These are phyloP conservation scores for Petrophora chlorosata DNA, from an alignment of 2,888 invertebrate species.

Conservation along the genomic window DNA sequence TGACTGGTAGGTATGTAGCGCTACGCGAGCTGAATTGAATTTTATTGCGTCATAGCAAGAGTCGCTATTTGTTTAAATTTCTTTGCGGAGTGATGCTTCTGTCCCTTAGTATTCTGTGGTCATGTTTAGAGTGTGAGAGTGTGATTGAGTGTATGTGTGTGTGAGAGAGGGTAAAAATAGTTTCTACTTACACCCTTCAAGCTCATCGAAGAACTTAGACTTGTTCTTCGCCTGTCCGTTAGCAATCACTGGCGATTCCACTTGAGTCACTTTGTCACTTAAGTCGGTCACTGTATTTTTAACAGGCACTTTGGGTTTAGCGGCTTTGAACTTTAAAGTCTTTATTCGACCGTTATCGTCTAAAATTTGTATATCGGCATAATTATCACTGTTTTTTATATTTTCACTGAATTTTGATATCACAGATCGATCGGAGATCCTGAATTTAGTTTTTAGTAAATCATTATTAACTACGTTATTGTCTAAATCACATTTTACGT, in stretches of 20 bases:
- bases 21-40: too few relatives aligned
- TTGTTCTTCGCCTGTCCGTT: conserved; percentile 47
- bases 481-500: conserved; percentile 42
- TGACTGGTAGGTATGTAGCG: too few relatives aligned
- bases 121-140: too few relatives aligned
- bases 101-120: too few relatives aligned
- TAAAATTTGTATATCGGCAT: conserved; percentile 63
- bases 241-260: conserved; percentile 29
- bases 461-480: conserved; percentile 47
- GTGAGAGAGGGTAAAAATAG: too few relatives aligned
- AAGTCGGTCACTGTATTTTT: conserved; percentile 19
- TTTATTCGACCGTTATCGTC: conserved; percentile 64
- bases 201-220: conserved; percentile 88
- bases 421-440: conserved; percentile 43
- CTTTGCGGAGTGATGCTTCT: too few relatives aligned
- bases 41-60: too few relatives aligned
- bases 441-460: conserved; percentile 53
- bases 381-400: conserved; percentile 18
- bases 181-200: conserved; percentile 87
- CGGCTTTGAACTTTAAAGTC: conserved; percentile 67
- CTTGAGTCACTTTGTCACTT: conserved; percentile 28
- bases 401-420: conserved; percentile 52
- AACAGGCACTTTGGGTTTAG: conserved; percentile 42
- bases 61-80: too few relatives aligned
- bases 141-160: too few relatives aligned